These are phyloP conservation scores for Penelope pileata DNA, from an alignment of 2,113 vertebrate species.

Conservation along the genomic window DNA sequence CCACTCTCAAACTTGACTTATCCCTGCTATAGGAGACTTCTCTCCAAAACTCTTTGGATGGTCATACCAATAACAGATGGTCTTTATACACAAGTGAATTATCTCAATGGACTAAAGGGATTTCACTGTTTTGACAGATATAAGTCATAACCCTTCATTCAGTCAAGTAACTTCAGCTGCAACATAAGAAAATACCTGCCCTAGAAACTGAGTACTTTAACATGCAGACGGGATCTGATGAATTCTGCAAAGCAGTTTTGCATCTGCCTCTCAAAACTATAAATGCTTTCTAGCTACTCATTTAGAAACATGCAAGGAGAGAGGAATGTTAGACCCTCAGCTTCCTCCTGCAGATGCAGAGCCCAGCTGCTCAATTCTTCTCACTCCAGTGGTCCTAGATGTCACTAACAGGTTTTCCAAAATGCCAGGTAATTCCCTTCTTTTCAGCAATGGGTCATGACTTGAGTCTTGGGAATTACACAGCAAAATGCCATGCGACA, in stretches of 20 bases:
- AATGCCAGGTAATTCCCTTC: background rate
- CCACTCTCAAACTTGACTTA: background rate
- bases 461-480: background rate
- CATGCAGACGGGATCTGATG: background rate
- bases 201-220: background rate
- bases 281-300: background rate
- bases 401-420: background rate
- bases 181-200: background rate
- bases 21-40: background rate
- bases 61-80: background rate
- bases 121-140: background rate
- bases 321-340: background rate
- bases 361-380: background rate
- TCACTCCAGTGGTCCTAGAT: background rate
- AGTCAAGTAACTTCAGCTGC: background rate
- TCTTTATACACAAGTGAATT: background rate
- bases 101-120: background rate
- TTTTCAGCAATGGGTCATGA: background rate
- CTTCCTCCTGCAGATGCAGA: background rate
- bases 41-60: background rate
- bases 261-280: background rate
- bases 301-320: background rate
- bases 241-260: background rate
- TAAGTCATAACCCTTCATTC: background rate
- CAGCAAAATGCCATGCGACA: background rate